Conservation (phyloP, 2,113 vertebrate species). For the Trematomus loennbergii region DNA sequence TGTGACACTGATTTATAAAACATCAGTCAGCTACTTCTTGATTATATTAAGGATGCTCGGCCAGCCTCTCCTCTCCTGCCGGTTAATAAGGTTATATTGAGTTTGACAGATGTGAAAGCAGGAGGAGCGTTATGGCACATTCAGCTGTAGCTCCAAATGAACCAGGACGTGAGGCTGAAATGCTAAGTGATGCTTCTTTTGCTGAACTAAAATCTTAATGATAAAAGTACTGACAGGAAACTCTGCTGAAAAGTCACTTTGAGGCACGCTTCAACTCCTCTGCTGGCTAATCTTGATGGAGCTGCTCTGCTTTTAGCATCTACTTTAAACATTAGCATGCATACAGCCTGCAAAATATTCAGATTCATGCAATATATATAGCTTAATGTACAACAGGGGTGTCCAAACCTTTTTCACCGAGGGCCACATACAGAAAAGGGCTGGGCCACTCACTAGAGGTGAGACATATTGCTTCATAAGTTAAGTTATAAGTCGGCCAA, state of each 20-base stretch:
- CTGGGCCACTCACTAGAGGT: no score
- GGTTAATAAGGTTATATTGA: slow-evolving; percentile 43
- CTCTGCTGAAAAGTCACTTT: slow-evolving; percentile 18
- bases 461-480: no score
- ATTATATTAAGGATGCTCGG: slow-evolving; percentile 10
- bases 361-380: no score
- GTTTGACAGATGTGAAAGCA: slow-evolving; percentile 47
- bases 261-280: slow-evolving; percentile 14
- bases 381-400: no score
- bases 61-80: slow-evolving; percentile 12
- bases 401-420: no score
- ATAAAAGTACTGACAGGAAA: background rate
- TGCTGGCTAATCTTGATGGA: background rate
- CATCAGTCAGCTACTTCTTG: slow-evolving; percentile 35
- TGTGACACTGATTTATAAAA: slow-evolving; percentile 40
- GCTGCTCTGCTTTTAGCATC: background rate
- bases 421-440: no score
- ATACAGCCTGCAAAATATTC: background rate
- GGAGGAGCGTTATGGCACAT: slow-evolving; percentile 23
- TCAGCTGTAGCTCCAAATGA: slow-evolving; percentile 39
- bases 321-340: slow-evolving; percentile 28
- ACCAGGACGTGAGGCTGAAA: slow-evolving; percentile 13
- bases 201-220: background rate
- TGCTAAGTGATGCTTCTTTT: slow-evolving; percentile 35
- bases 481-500: no score